A percentile compares a stretch with the other conserved stretches of the same genome.
phyloP scores from a whole-genome alignment of 2,113 vertebrate species.

The Hylia prasina region DNA sequence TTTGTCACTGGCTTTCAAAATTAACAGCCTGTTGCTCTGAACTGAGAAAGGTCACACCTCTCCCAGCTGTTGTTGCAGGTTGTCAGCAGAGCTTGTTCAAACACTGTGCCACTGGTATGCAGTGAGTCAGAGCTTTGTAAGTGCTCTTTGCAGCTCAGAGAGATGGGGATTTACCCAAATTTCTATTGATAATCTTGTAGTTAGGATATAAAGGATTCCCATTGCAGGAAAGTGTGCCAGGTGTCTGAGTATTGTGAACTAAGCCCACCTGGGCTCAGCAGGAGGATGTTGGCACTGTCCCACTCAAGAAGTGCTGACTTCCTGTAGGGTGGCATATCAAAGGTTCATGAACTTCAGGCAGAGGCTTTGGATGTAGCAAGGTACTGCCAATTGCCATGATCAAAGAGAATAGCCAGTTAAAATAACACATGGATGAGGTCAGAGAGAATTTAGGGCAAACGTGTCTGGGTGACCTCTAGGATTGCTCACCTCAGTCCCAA shows the following conservation, averaged over 20 bases:
- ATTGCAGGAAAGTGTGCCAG: background rate
- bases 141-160: background rate
- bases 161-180: background rate
- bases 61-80: background rate
- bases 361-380: background rate
- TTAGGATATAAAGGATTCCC: background rate
- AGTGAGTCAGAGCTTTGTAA: constrained; percentile 10
- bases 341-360: background rate
- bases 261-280: background rate
- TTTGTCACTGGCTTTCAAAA: background rate
- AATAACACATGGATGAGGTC: background rate
- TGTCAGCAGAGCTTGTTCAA: background rate
- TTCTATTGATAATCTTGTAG: background rate
- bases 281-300: background rate
- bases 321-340: background rate
- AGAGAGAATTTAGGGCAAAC: background rate
- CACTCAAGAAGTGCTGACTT: background rate
- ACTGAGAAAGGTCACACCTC: constrained; percentile 23
- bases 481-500: constrained; percentile 5
- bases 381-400: background rate
- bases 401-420: background rate
- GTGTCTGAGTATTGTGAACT: background rate
- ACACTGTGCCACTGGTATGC: background rate
- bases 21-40: background rate
- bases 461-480: constrained; percentile 5